Evolutionary conservation across 2,888 invertebrate species (phyloP).

Genomic region (Andrena dorsata): DNA sequence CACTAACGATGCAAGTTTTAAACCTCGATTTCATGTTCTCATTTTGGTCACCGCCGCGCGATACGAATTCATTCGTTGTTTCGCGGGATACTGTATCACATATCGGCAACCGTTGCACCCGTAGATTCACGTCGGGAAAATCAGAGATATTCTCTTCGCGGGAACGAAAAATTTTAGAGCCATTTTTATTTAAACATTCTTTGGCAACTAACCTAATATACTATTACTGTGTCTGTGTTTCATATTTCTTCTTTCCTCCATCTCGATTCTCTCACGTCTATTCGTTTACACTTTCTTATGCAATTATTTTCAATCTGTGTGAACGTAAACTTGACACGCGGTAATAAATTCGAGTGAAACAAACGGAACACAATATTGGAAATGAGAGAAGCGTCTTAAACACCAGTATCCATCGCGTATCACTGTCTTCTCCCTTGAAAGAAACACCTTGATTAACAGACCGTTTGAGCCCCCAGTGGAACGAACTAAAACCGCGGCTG

Average conservation of each 20-base stretch:
- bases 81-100: too few species aligned
- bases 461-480: background rate
- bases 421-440: background rate
- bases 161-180: too few species aligned
- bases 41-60: background rate
- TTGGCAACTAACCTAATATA: background rate
- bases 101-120: background rate
- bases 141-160: too few species aligned
- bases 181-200: too few species aligned
- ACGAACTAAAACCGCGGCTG: constrained; percentile 17
- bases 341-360: too few species aligned
- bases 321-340: too few species aligned
- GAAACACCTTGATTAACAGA: background rate
- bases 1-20: constrained; percentile 3
- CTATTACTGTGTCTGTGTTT: too few species aligned
- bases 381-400: too few species aligned
- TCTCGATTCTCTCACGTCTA: background rate
- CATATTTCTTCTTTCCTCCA: background rate
- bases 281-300: background rate
- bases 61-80: background rate
- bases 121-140: constrained; percentile 20
- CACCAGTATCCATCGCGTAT: background rate
- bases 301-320: background rate
- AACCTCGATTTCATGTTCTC: background rate
- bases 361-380: too few species aligned